These are phyloP conservation scores for Nymphalis c-album DNA, from an alignment of 2,888 invertebrate genomes.

Conservation along the genomic window DNA sequence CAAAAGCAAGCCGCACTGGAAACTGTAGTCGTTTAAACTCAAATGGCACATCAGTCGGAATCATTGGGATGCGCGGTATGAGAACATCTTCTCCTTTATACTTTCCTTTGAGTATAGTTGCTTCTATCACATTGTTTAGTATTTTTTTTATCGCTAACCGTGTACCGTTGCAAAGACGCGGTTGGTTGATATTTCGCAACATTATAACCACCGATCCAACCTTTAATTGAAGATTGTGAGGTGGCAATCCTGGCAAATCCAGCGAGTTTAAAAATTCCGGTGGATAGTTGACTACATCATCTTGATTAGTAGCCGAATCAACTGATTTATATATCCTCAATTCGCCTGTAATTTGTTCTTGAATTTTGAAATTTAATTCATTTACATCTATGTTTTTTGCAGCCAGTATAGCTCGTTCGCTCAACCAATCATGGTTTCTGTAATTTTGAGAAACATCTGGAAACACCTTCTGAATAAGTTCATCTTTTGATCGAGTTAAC, in stretches of 20 bases:
- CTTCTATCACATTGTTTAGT: conserved; percentile 17
- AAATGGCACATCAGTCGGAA: conserved; percentile 42
- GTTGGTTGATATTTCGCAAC: conserved; percentile 43
- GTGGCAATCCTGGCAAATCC: conserved; percentile 46
- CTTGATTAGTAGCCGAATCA: too few species aligned
- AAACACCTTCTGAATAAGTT: conserved; percentile 35
- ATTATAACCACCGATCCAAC: conserved; percentile 42
- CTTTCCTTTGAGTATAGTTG: conserved; percentile 41
- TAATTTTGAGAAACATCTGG: conserved; percentile 45
- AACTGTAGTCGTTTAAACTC: conserved; percentile 42
- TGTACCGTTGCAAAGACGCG: conserved; percentile 39
- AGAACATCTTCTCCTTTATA: conserved; percentile 45
- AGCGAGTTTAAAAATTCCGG: conserved; percentile 49
- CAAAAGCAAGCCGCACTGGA: conserved; percentile 42
- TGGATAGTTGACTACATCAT: conserved; percentile 48
- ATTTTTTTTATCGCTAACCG: not conserved
- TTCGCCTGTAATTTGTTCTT: too few species aligned
- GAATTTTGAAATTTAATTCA: conserved; percentile 43
- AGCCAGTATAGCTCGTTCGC: conserved; percentile 42
- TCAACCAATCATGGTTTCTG: conserved; percentile 41
- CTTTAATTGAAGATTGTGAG: conserved; percentile 45
- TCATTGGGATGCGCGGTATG: conserved; percentile 45
- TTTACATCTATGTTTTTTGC: conserved; percentile 37
- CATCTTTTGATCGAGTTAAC: conserved; percentile 27
- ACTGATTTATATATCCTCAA: too few species aligned